Base-by-base conservation (phyloP, 1,140 invertebrate species). In the Muscidifurax raptorellus region DNA sequence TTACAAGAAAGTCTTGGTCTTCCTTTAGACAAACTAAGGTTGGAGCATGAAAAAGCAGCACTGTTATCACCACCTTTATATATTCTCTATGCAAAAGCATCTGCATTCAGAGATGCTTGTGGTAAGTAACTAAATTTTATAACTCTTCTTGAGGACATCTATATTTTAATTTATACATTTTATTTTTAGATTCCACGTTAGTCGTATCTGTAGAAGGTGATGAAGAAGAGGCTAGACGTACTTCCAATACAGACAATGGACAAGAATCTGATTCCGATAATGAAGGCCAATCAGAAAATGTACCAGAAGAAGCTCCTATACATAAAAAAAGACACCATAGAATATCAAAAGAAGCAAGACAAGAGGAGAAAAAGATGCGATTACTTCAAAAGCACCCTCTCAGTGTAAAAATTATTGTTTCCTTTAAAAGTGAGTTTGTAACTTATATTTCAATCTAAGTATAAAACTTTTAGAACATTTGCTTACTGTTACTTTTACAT, bases 1-100 rank as follows among this genome's bases (percentile, higher is more conserved):
- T 93, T 99, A 22, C 97, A 99, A 92, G 97, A 98, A 90, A 96
- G 98, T 88, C 94, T 99, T 25, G 96, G 96, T 66, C 93, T 98
- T 83, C 95, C 95, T n/a, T 94, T 97, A 72, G 96, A 97, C 90
- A 95, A 96, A 88, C 95, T 96, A 82, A 94, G 96, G 88, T 95
- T 96, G 87, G 95, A 97, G 87, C 96, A 97, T 88, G 94, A 95
- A 87, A 94, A 95, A 78, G 97, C 97, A 18, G 93, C 95, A 64
- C 94, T 97, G 85, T 93, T 99, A 9, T 96, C 98, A 9, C 93
- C 95, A 80, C 96, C 97, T 7, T 92, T 99, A 0, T 99, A 98
- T 93, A 95, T 98, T 84, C 94, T 99, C 2, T 99, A 97, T 93
- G 95, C 97, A 82, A 97, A 98, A 93, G 94, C 95, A 44, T 94